A percentile compares a stretch with the other conserved stretches of the same genome.
Evolutionary conservation across 2,113 vertebrate species (phyloP).

Genomic region (Stigmatopora nigra): DNA sequence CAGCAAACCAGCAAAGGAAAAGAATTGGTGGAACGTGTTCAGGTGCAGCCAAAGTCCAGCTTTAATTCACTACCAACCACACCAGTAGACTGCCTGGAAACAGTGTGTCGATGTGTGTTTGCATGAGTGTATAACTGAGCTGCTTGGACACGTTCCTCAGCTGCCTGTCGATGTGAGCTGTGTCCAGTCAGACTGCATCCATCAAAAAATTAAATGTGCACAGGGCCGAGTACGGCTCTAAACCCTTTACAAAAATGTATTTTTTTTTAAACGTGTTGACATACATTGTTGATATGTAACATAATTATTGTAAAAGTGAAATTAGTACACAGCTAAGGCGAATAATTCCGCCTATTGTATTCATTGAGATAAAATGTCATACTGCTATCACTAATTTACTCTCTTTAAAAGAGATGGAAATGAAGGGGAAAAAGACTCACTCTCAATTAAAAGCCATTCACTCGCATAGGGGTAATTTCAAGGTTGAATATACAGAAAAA

Average conservation of each 20-base stretch:
- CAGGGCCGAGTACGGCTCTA: conserved; percentile 21
- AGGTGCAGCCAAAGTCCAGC: conserved; percentile 19
- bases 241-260: background rate
- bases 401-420: conserved; percentile 29
- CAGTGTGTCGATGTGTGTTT: conserved; percentile 29
- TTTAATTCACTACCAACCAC: conserved; percentile 18
- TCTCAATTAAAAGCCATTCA: conserved; percentile 30
- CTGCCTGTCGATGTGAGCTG: conserved; percentile 33
- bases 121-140: conserved; percentile 18
- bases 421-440: conserved; percentile 29
- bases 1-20: background rate
- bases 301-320: conserved; percentile 37
- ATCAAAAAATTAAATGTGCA: conserved; percentile 29
- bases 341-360: conserved; percentile 56
- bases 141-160: conserved; percentile 37
- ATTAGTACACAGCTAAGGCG: conserved; percentile 39
- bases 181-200: conserved; percentile 43
- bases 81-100: conserved; percentile 29
- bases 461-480: conserved; percentile 39
- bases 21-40: conserved; percentile 22
- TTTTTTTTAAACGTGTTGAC: conserved; percentile 1
- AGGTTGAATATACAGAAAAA: conserved; percentile 30
- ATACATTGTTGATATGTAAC: conserved; percentile 28
- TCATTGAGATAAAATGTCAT: conserved; percentile 50
- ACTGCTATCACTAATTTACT: conserved; percentile 41